Base-by-base conservation (phyloP, 2,888 invertebrate species). In the Caradrina kadenii region DNA sequence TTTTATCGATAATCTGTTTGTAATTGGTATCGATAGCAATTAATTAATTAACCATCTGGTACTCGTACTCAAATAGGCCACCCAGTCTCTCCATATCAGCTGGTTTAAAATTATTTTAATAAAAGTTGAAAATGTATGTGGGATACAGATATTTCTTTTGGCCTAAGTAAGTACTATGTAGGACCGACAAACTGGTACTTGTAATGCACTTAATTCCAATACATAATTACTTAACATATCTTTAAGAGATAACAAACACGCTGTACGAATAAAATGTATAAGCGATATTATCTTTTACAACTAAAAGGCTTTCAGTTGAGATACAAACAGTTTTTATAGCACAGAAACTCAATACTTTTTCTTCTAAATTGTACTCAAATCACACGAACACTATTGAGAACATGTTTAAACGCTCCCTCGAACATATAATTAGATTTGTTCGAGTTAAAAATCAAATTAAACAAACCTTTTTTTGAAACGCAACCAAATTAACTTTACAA, bases 401-500 rank as follows among this genome's bases (percentile, higher is more conserved):
- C 69, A 70, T 74, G 66, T 78, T 78, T 80, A 82, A 85, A 71
- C 73, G 84, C 80, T 77, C 80, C 78, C 82, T 74, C 82, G 83
- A 79, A 82, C 76, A 67, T 76, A 77, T 81, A 81, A 85, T 84
- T 82, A 84, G 78, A 81, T 84, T 84, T 80, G 82, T 84, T 77
- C 69, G 72, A 83, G 83, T 80, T 80, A 83, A 87, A 85, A 87
- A 87, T 84, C 86, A 87, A 87, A 86, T 87, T 85, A 82, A 84
- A 84, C 79, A 82, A 85, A 81, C 76, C 77, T 79, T 84, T 84
- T 83, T 85, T 84, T 73, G 81, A 82, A 85, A 87, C 84, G 79
- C 81, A 84, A 86, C 87, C 83, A 89, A 91, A 89, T 90, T 88
- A 88, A 88, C 89, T 90, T 88, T 85, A 85, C 86, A 85, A 84